A percentile compares a stretch with the other conserved stretches of the same genome.
Evolutionary conservation across 2,888 invertebrate species (phyloP).

Genomic region (Oscheius onirici): DNA sequence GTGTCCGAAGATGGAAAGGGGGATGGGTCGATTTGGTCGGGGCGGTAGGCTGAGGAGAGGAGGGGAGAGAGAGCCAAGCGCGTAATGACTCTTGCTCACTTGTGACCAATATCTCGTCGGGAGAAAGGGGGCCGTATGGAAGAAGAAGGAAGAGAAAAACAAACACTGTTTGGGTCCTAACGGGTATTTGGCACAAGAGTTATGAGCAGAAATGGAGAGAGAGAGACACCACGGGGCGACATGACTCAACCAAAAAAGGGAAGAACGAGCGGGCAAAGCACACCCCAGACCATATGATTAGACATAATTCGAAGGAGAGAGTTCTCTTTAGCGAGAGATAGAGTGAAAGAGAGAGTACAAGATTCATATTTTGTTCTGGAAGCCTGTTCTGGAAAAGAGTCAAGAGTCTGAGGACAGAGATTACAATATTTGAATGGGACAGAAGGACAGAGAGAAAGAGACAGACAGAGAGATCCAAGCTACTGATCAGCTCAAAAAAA

Average conservation of each 20-base stretch:
- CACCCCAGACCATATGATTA: conserved; percentile 6
- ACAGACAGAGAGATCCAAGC: too few relatives aligned
- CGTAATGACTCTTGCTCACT: conserved; percentile 22
- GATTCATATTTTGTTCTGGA: too few relatives aligned
- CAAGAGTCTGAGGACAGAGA: too few relatives aligned
- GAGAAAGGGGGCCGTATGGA: conserved; percentile 13
- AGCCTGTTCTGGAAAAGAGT: too few relatives aligned
- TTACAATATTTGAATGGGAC: too few relatives aligned
- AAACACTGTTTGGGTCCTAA: conserved; percentile 16
- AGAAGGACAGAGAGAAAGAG: too few relatives aligned
- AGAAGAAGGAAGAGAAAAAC: conserved; percentile 14
- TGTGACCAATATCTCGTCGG: conserved; percentile 17
- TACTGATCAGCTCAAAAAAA: too few relatives aligned
- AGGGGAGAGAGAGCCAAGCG: not conserved
- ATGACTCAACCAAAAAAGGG: conserved; percentile 1
- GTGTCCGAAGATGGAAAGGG: not conserved
- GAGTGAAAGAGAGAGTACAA: too few relatives aligned
- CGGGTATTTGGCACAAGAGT: not conserved
- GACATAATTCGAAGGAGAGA: not conserved
- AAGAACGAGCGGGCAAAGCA: too few relatives aligned
- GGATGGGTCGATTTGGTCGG: conserved; percentile 14
- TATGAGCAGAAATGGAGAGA: not conserved
- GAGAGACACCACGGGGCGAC: conserved; percentile 8
- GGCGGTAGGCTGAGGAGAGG: not conserved
- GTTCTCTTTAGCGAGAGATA: too few relatives aligned